phyloP scores from a whole-genome alignment of 2,797 vertebrate species.

The Philypnodon macrostomus region DNA sequence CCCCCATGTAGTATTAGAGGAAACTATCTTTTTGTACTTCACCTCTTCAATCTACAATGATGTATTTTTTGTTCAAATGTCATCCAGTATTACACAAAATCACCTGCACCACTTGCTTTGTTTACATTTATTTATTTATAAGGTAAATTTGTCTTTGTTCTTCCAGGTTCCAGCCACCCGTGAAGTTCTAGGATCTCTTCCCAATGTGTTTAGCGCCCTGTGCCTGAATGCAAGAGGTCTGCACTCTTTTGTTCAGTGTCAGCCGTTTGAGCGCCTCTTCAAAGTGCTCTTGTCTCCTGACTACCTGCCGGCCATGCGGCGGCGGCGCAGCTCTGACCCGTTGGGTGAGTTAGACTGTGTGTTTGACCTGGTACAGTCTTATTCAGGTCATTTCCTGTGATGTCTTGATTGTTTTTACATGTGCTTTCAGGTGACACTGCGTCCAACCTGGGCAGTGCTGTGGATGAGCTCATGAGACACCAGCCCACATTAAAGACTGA shows the following conservation, averaged over 20 bases:
- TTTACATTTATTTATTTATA: too few relatives aligned
- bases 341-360: constrained; percentile 79
- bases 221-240: constrained; percentile 94
- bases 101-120: too few relatives aligned
- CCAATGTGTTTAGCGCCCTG: constrained; percentile 95
- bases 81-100: too few relatives aligned
- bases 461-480: constrained; percentile 97
- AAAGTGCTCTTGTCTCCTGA: constrained; percentile 98
- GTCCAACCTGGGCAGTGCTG: constrained; percentile 94
- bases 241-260: constrained; percentile 96
- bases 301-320: constrained; percentile 94
- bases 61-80: too few relatives aligned
- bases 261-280: constrained; percentile 96
- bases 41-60: too few relatives aligned
- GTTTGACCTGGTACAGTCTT: neutral
- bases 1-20: too few relatives aligned
- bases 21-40: too few relatives aligned
- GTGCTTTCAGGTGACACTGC: constrained; percentile 89
- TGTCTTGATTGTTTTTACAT: constrained; percentile 1
- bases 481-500: constrained; percentile 96
- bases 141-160: too few relatives aligned
- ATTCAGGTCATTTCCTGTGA: neutral
- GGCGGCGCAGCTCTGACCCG: constrained; percentile 92
- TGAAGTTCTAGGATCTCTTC: constrained; percentile 93
- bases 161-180: constrained; percentile 92